Evolutionary conservation across 2,888 invertebrate genomes (phyloP).

Genomic region (Pachymerium ferrugineum): DNA sequence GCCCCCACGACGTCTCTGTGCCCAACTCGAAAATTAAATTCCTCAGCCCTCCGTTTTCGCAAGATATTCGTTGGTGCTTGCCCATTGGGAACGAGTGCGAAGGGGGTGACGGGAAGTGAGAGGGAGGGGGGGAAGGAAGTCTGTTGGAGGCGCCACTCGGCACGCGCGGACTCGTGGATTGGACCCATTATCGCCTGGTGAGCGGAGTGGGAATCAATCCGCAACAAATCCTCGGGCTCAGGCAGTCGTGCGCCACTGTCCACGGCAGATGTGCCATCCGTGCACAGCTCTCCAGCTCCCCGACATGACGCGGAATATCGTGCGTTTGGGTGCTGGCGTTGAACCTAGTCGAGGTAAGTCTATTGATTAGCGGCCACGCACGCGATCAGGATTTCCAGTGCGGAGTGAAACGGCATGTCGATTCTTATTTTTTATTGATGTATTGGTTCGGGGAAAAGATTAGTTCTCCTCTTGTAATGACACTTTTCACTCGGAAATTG

Average conservation of each 20-base stretch:
- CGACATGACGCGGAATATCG: background rate
- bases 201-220: slow-evolving; percentile 22
- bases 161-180: background rate
- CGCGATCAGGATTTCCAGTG: no score
- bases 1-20: background rate
- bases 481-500: no score
- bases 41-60: background rate
- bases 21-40: background rate
- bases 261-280: background rate
- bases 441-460: no score
- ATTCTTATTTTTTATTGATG: no score
- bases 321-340: background rate
- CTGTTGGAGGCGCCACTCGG: background rate
- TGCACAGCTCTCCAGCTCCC: background rate
- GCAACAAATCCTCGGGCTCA: background rate
- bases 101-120: background rate
- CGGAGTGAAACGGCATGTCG: no score
- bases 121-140: background rate
- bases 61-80: background rate
- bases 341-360: background rate
- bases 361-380: background rate
- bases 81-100: background rate
- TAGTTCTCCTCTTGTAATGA: no score
- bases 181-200: slow-evolving; percentile 8
- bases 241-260: background rate